Conservation (phyloP, 2,797 vertebrate species). For the Atherinosoma microstoma region DNA sequence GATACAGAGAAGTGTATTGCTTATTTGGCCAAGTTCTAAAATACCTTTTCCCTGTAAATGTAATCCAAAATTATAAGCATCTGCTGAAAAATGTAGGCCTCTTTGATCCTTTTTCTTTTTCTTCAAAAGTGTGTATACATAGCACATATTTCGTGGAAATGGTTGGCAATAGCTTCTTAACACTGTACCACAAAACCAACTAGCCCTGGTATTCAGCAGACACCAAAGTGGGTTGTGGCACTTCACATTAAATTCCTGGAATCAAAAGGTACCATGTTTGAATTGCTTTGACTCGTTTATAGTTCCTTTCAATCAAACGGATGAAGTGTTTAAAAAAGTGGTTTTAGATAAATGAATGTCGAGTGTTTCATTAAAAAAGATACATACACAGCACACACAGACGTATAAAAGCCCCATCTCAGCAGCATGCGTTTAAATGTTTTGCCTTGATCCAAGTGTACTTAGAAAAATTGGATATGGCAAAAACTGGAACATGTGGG, state of each 20-base stretch:
- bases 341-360: conserved; percentile 23
- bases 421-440: conserved; percentile 18
- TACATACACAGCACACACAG: neutral
- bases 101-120: neutral
- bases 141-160: neutral
- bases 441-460: conserved; percentile 27
- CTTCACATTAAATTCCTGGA: conserved; percentile 11
- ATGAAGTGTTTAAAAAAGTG: conserved; percentile 22
- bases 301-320: conserved; percentile 17
- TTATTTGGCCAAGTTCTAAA: neutral
- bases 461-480: conserved; percentile 37
- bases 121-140: neutral
- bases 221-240: neutral
- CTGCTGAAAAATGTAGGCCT: neutral
- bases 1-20: neutral
- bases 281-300: conserved; percentile 20
- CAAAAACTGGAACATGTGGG: conserved; percentile 36
- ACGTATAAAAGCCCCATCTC: conserved; percentile 11
- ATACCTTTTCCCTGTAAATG: neutral
- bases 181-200: neutral
- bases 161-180: conserved; percentile 7
- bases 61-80: neutral
- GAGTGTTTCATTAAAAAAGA: conserved; percentile 22
- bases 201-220: conserved; percentile 9
- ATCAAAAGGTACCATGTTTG: conserved; percentile 15